Evolutionary conservation across 2,113 vertebrate genomes (phyloP), one percentile per base, ranked within the genome.

Genomic region (Sprattus sprattus): DNA sequence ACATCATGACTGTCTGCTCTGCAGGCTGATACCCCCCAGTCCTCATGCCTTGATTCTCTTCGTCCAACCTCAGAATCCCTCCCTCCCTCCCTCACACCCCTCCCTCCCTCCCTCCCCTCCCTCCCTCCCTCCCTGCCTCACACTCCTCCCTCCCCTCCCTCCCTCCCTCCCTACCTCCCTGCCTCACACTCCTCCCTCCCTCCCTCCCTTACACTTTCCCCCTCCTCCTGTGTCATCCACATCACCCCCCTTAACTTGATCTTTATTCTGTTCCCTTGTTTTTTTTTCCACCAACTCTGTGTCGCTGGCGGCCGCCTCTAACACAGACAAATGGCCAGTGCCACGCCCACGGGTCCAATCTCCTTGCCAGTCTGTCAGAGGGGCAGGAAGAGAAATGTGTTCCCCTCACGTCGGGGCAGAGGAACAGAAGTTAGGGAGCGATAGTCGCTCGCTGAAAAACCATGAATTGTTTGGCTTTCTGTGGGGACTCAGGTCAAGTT

Each of bases 321-420:
- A 78, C 71, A 78, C 71, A 78, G 71, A 85, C 44, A 82, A 67
- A 85, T 85, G 52, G 50, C 49, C 45, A 47, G 5, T 54, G 84
- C 9, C 45, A 46, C 16, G 13, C 0, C 28, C n/a, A 64, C 22
- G 11, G 28, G 80, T 28, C 45, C n/a, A 85, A 82, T 82, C 3
- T 6, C 44, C 64, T 82, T 16, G 52, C 0, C 54, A 22, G 71
- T 16, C 71, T 16, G 25, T 78, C 32, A 13, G 25, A 16, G 71
- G 28, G 25, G 71, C 28, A 39, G 13, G 9, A 71, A 71, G 64
- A 71, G 25, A 32, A 32, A 71, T 78, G 71, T 0, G 71, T 11
- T 32, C 2, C 71, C 71, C 71, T 39, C 71, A 32, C 32, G 25
- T 39, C 2, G 64, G 60, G 64, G 64, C n/a, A 67, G n/a, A 11